Percentiles rank a stretch among this genome's conserved stretches.
Conservation (phyloP, 2,797 vertebrate species). For the Semaprochilodus insignis region DNA sequence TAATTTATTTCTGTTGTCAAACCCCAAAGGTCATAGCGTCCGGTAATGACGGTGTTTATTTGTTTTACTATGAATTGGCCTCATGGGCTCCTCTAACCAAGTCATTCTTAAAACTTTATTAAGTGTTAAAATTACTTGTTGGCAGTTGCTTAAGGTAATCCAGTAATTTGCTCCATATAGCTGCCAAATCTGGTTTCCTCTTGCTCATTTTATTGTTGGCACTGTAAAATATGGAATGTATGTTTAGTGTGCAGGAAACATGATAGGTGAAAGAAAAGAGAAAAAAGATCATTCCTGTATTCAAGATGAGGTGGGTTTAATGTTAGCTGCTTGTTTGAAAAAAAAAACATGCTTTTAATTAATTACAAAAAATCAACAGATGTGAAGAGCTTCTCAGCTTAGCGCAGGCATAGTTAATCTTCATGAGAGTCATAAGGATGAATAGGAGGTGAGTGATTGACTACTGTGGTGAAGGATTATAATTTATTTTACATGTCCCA, state of each 20-base stretch:
- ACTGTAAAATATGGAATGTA: slow-evolving; percentile 58
- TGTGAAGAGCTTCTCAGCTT: slow-evolving; percentile 1
- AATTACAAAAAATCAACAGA: not conserved
- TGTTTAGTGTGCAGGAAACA: slow-evolving; percentile 39
- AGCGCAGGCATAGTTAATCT: slow-evolving; percentile 2
- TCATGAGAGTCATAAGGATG: slow-evolving; percentile 49
- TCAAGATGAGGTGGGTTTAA: not conserved
- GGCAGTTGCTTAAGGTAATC: slow-evolving; percentile 82
- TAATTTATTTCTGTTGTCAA: slow-evolving; percentile 54
- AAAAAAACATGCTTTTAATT: not conserved
- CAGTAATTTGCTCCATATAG: slow-evolving; percentile 80
- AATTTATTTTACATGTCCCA: slow-evolving; percentile 71
- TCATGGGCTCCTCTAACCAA: slow-evolving; percentile 63
- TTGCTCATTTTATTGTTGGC: slow-evolving; percentile 70
- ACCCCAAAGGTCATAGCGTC: slow-evolving; percentile 54
- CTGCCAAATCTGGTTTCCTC: slow-evolving; percentile 81
- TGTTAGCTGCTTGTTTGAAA: not conserved
- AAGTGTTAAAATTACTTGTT: slow-evolving; percentile 84
- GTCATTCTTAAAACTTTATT: slow-evolving; percentile 75
- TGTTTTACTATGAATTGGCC: slow-evolving; percentile 77
- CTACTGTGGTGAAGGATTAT: slow-evolving; percentile 8
- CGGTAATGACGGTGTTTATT: slow-evolving; percentile 77
- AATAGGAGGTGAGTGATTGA: slow-evolving; percentile 47
- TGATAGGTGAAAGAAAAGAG: slow-evolving; percentile 16
- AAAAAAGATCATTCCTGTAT: not conserved